Conservation (phyloP, 2,888 invertebrate genomes). For the Uloborus plumipes region DNA sequence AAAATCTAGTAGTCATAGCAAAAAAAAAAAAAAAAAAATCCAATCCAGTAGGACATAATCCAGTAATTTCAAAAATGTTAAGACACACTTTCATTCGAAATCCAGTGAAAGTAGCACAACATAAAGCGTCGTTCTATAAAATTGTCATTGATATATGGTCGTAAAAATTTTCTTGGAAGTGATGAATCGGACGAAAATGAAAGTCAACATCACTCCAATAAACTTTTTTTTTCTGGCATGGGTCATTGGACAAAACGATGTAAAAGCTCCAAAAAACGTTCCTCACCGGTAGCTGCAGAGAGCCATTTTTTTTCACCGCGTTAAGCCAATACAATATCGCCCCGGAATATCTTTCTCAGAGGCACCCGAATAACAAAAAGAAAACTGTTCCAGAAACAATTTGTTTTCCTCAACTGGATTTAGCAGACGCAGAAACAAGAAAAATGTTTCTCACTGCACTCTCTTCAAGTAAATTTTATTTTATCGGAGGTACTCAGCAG, state of each 20-base stretch:
- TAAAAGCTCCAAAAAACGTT: background rate
- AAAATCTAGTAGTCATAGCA: too few relatives aligned
- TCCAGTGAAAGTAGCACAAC: too few relatives aligned
- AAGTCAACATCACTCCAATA: too few relatives aligned
- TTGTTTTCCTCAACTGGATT: constrained; percentile 14
- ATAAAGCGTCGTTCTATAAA: too few relatives aligned
- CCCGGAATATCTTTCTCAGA: background rate
- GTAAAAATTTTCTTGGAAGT: too few relatives aligned
- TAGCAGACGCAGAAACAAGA: background rate
- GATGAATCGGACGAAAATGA: too few relatives aligned
- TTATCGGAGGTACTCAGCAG: constrained; percentile 1
- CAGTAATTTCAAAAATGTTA: too few relatives aligned
- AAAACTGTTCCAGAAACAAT: constrained; percentile 14
- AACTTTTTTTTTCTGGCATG: background rate
- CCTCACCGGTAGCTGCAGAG: too few relatives aligned
- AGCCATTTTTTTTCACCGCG: background rate
- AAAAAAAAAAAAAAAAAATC: too few relatives aligned
- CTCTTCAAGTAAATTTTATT: background rate
- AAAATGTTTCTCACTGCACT: background rate
- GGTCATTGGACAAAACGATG: background rate
- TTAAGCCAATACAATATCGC: constrained; percentile 26
- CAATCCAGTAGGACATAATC: too few relatives aligned
- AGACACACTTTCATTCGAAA: too few relatives aligned
- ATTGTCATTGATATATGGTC: too few relatives aligned
- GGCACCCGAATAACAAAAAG: constrained; percentile 5